A percentile compares a stretch with the other conserved stretches of the same genome.
Evolutionary conservation across 2,113 vertebrate species (phyloP).

Genomic region (Myodes glareolus): DNA sequence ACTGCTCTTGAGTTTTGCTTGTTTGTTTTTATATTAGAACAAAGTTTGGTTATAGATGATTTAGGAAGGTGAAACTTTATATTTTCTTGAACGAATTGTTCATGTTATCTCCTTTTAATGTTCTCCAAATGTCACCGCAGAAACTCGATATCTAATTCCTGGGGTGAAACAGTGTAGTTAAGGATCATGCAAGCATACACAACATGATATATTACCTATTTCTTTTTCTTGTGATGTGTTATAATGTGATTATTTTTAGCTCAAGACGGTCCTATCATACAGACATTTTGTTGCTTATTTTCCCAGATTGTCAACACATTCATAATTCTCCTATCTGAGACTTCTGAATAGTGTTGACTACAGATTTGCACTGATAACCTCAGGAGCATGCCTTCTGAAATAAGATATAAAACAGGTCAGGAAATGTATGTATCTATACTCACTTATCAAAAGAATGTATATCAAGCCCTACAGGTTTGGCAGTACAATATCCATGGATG

Average conservation of each 20-base stretch:
- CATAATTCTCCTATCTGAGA: neutral
- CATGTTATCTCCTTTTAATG: neutral
- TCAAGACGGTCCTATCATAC: neutral
- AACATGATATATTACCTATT: neutral
- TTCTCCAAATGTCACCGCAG: neutral
- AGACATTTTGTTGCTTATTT: neutral
- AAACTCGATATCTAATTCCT: neutral
- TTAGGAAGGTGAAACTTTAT: neutral
- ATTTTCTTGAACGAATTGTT: neutral
- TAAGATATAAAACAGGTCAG: neutral
- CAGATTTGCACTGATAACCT: neutral
- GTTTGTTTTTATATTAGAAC: neutral
- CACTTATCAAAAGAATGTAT: neutral
- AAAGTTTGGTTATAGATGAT: neutral
- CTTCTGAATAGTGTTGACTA: neutral
- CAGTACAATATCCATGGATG: neutral
- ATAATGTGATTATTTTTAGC: neutral
- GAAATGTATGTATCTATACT: neutral
- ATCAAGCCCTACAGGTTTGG: neutral
- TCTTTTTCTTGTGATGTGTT: neutral
- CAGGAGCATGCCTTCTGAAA: too few relatives aligned
- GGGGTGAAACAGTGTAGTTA: neutral
- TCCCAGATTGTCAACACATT: neutral
- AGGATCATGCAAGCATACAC: too few relatives aligned
- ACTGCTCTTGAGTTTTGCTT: neutral